Evolutionary conservation across 1,140 invertebrate species (phyloP).

Genomic region (Drepana arcuata): DNA sequence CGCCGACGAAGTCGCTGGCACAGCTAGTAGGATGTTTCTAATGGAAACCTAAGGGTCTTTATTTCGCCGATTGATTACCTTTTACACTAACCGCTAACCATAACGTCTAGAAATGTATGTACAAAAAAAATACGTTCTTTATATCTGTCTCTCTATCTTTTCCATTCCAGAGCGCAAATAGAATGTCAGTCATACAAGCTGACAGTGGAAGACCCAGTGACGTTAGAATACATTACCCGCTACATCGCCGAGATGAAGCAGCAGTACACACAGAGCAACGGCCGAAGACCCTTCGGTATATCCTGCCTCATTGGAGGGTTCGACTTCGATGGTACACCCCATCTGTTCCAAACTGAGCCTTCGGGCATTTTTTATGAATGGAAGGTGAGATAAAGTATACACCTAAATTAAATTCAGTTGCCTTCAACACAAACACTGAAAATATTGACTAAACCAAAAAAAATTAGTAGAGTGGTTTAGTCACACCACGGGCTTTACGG

Average conservation of each 20-base stretch:
- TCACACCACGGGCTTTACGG: too few relatives aligned
- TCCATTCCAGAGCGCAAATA: conserved; percentile 24
- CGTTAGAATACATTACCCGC: conserved; percentile 28
- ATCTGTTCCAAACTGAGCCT: conserved; percentile 97
- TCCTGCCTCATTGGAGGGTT: conserved; percentile 97
- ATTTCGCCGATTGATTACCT: too few relatives aligned
- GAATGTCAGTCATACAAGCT: conserved; percentile 34
- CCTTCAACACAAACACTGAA: too few relatives aligned
- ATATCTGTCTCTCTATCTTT: neutral
- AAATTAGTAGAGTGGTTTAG: too few relatives aligned
- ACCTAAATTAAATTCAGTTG: too few relatives aligned
- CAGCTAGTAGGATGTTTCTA: too few relatives aligned
- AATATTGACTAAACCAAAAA: too few relatives aligned
- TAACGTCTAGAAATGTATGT: too few relatives aligned
- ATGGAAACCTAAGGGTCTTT: too few relatives aligned
- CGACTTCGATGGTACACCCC: conserved; percentile 94
- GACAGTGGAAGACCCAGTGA: conserved; percentile 26
- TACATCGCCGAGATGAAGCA: conserved; percentile 76
- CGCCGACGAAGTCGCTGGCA: too few relatives aligned
- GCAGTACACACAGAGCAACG: conserved; percentile 99
- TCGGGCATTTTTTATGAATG: conserved; percentile 98
- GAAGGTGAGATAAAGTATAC: conserved; percentile 74
- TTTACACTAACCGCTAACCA: too few relatives aligned
- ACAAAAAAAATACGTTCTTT: too few relatives aligned
- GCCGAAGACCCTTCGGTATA: conserved; percentile 96